Conservation (phyloP, 2,888 invertebrate species). For the Sminthurides aquaticus region DNA sequence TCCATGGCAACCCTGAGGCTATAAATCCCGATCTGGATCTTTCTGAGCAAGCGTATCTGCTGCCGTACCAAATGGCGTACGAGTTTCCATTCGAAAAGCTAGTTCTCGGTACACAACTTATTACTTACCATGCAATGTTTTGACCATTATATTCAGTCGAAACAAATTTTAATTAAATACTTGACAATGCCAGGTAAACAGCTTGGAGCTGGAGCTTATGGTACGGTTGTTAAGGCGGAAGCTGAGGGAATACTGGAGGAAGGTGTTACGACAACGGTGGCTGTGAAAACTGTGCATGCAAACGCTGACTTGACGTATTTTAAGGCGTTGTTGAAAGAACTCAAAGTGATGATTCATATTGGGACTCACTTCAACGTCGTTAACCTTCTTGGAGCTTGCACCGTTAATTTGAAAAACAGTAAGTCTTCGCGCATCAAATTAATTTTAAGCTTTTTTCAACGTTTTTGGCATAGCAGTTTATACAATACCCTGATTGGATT, state of each 20-base stretch:
- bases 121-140: too few relatives aligned
- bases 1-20: conserved; percentile 4
- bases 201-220: conserved; percentile 16
- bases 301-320: conserved; percentile 12
- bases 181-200: not conserved
- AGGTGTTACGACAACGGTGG: conserved; percentile 5
- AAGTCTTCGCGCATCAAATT: not conserved
- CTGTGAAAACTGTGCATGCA: conserved; percentile 14
- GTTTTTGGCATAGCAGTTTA: not conserved
- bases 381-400: conserved; percentile 7
- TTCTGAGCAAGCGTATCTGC: conserved; percentile 11
- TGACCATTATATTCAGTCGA: too few relatives aligned
- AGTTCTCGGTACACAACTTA: not conserved
- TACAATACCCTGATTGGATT: not conserved
- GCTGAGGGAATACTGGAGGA: not conserved
- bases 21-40: conserved; percentile 2
- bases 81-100: conserved; percentile 10
- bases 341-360: conserved; percentile 18
- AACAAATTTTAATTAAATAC: too few relatives aligned
- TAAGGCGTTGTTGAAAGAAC: conserved; percentile 12
- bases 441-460: not conserved
- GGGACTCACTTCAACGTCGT: conserved; percentile 14
- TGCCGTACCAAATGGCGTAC: conserved; percentile 4
- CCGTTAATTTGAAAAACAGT: conserved; percentile 8
- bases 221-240: conserved; percentile 8